Conservation (phyloP, 2,888 invertebrate genomes). For the Griposia aprilina region DNA sequence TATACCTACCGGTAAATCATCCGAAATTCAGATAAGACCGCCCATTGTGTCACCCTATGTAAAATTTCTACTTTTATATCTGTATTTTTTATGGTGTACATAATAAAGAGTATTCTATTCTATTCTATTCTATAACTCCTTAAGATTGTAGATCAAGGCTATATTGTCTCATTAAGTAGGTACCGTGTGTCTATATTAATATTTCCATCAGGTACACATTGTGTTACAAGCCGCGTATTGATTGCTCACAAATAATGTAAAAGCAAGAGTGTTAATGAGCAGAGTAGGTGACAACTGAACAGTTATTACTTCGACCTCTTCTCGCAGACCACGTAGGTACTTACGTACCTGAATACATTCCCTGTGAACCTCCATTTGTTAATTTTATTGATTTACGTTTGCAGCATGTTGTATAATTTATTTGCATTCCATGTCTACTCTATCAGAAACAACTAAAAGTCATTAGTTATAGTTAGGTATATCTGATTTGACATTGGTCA, state of each 20-base stretch:
- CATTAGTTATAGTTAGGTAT: background rate
- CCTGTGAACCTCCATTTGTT: background rate
- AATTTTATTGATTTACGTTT: conserved; percentile 9
- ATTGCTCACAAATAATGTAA: conserved; percentile 18
- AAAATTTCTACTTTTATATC: too few species aligned
- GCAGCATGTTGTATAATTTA: background rate
- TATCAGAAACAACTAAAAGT: background rate
- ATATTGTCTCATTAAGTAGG: background rate
- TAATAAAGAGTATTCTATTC: too few species aligned
- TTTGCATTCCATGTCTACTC: background rate
- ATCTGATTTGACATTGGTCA: background rate
- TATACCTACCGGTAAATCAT: background rate
- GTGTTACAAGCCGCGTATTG: conserved; percentile 8
- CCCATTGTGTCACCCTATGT: too few species aligned
- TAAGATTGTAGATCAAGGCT: background rate
- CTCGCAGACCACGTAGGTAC: conserved; percentile 15
- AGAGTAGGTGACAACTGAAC: background rate
- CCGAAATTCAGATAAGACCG: background rate
- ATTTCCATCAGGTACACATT: conserved; percentile 25
- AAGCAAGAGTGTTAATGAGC: conserved; percentile 24
- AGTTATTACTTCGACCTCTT: conserved; percentile 28
- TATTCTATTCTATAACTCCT: too few species aligned
- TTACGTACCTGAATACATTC: background rate
- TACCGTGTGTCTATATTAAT: conserved; percentile 3
- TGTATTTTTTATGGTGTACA: too few species aligned